phyloP scores from a whole-genome alignment of 2,888 invertebrate genomes.

The Phorcus lineatus region DNA sequence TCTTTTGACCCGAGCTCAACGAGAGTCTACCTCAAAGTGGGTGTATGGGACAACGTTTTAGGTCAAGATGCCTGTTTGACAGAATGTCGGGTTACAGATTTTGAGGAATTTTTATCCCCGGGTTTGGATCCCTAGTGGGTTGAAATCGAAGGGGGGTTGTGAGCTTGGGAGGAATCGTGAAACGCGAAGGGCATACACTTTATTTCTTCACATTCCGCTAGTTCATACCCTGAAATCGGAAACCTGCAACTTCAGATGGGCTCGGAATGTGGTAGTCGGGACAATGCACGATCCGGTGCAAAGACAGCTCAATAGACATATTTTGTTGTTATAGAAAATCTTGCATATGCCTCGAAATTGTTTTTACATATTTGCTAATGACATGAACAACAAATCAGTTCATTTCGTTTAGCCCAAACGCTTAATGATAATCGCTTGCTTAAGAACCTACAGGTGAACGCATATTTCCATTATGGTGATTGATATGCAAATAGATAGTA shows the following conservation, averaged over 20 bases:
- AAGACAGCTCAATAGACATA: neutral
- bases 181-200: neutral
- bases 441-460: no score
- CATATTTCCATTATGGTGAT: no score
- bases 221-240: conserved; percentile 1
- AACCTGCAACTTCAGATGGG: neutral
- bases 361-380: no score
- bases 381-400: no score
- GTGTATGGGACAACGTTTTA: neutral
- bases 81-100: conserved; percentile 5
- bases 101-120: neutral
- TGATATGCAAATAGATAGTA: no score
- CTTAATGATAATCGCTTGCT: no score
- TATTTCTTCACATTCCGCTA: neutral
- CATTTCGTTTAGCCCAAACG: no score
- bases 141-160: neutral
- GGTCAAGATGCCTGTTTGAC: conserved; percentile 11
- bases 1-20: conserved; percentile 1
- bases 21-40: neutral
- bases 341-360: no score
- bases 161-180: neutral
- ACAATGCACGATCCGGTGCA: neutral
- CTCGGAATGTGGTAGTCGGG: neutral
- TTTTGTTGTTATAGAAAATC: no score
- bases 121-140: neutral